Conservation (phyloP, 1,140 invertebrate species). For the Drosophila lacteicornis region DNA sequence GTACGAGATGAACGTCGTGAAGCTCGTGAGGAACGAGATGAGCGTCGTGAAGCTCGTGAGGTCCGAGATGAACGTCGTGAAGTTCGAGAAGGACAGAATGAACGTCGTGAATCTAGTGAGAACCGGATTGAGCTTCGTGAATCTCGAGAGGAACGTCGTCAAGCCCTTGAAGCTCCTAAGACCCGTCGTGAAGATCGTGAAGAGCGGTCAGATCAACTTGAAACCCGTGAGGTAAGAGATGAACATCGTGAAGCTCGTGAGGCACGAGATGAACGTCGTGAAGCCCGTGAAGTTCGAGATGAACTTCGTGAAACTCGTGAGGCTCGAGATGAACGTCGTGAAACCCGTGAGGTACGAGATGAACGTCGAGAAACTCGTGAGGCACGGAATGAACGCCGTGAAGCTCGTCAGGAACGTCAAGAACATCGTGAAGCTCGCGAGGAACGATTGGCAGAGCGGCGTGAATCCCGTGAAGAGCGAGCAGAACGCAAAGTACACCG, state of each 20-base stretch:
- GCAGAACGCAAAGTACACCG: conserved; percentile 1
- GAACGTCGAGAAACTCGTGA: background rate
- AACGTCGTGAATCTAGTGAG: background rate
- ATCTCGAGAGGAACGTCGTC: background rate
- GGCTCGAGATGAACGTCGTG: background rate
- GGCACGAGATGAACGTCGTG: background rate
- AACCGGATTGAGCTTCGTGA: background rate
- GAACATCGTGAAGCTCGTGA: background rate
- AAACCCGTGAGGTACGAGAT: background rate
- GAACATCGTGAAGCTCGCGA: background rate
- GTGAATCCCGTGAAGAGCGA: background rate
- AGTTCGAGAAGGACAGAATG: conserved; percentile 4
- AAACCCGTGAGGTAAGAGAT: background rate
- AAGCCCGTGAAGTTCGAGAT: background rate
- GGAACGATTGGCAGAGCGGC: too few relatives aligned
- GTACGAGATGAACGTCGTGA: conserved; percentile 5
- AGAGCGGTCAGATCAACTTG: background rate
- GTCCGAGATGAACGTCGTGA: background rate
- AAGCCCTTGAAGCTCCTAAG: too few relatives aligned
- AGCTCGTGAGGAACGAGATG: background rate
- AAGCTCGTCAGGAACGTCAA: background rate
- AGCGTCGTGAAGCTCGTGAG: background rate
- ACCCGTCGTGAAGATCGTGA: conserved; percentile 3
- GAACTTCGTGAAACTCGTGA: conserved; percentile 5
- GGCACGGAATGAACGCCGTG: background rate